Base-by-base conservation (phyloP, 2,888 invertebrate genomes). In the Arctia plantaginis region DNA sequence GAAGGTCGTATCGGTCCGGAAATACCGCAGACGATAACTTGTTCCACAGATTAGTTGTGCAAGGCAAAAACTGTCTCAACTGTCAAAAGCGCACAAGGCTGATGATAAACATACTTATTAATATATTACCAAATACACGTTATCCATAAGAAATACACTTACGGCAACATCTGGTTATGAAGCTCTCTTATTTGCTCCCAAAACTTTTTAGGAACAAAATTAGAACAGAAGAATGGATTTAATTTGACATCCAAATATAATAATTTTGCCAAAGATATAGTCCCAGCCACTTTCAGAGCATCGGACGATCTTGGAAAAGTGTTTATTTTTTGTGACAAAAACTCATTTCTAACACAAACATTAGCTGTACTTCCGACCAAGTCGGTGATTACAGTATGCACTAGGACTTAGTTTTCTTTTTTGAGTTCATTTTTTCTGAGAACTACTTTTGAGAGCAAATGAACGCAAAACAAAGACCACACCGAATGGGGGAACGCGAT, bases 341-440 rank as follows among this genome's bases (percentile, higher is more conserved):
- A 68, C 72, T 73, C 68, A 72, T 68, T 47, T 72, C n/a, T 35
- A 72, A 72, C 62, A 41, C 59, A 67, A 62, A 68, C 68, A 66
- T 72, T 35, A n/a, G 27, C 15, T 51, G 27, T 51, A 65, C 47
- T 44, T 65, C 30, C 27, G 27, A 30, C n/a, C 27, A 69, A 41
- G 30, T 47, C 30, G 41, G 44, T 62, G 44, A 41, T 62, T 65
- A 65, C 47, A 35, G n/a, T 15, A 23, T 55, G 12, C 27, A 27
- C 39, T 39, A n/a, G 35, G n/a, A n/a, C n/a, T 39, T 23, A 33
- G 8, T 10, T 10, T 23, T 35, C 35, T 12, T 65, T 65, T 35
- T 35, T n/a, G 23, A 23, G 10, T 62, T 62, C 30, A 62, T 62
- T 62, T 62, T 30, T 6, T 62, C 6, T 30, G 7, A 62, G 30